phyloP scores from a whole-genome alignment of 2,888 invertebrate species.

The Euspilapteryx auroguttella region DNA sequence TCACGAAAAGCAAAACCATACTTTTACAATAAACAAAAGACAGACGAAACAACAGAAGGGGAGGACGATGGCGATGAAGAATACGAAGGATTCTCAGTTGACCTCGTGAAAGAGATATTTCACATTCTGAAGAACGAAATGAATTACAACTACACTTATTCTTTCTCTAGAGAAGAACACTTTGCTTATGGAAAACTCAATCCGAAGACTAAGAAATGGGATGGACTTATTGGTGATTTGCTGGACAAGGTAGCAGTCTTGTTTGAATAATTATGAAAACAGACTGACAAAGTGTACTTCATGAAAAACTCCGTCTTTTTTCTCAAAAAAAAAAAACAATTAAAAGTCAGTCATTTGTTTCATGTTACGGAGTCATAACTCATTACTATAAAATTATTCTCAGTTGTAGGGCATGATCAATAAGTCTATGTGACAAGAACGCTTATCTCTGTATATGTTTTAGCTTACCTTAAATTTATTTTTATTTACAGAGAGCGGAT shows the following conservation, averaged over 20 bases:
- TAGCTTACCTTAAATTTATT: no score
- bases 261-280: no score
- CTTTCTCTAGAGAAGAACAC: slow-evolving; percentile 19
- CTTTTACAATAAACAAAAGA: slow-evolving; percentile 61
- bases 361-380: no score
- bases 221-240: slow-evolving; percentile 35
- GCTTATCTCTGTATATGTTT: no score
- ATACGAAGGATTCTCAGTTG: slow-evolving; percentile 77
- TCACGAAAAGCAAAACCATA: slow-evolving; percentile 75
- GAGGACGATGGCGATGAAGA: slow-evolving; percentile 62
- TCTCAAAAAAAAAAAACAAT: no score
- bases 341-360: no score
- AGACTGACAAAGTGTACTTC: no score
- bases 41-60: slow-evolving; percentile 20
- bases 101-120: slow-evolving; percentile 72
- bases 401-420: no score
- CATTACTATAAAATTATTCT: no score
- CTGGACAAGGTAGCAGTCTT: slow-evolving; percentile 41
- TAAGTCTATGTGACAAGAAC: no score
- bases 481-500: slow-evolving; percentile 72
- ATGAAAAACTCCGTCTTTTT: no score
- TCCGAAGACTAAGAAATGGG: slow-evolving; percentile 30
- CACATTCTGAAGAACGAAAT: slow-evolving; percentile 41
- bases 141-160: slow-evolving; percentile 32
- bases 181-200: slow-evolving; percentile 23